phyloP scores from a whole-genome alignment of 2,797 vertebrate genomes.

The Phoxinus dragarum region DNA sequence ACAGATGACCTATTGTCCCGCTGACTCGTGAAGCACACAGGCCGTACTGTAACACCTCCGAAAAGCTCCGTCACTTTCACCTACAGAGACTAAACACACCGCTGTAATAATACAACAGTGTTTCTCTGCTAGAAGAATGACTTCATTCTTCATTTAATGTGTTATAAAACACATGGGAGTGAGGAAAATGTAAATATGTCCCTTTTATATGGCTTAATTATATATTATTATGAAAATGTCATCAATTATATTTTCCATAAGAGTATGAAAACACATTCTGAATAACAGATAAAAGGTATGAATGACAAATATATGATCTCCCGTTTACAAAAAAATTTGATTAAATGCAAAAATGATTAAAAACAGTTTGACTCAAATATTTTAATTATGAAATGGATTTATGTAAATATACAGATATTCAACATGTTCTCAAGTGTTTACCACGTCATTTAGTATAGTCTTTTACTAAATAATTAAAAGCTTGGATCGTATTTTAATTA shows the following conservation, averaged over 20 bases:
- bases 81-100: slow-evolving; percentile 36
- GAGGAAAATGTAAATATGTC: slow-evolving; percentile 22
- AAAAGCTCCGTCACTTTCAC: slow-evolving; percentile 17
- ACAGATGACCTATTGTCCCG: slow-evolving; percentile 78
- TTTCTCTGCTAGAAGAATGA: slow-evolving; percentile 1
- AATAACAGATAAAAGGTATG: neutral
- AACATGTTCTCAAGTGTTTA: neutral
- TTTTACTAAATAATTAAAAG: neutral
- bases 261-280: neutral
- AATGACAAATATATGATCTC: neutral
- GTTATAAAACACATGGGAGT: neutral
- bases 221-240: slow-evolving; percentile 15
- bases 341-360: neutral
- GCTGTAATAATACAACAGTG: slow-evolving; percentile 2
- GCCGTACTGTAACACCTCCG: slow-evolving; percentile 35
- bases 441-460: neutral
- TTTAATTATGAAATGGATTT: neutral
- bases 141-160: neutral
- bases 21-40: slow-evolving; percentile 61
- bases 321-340: neutral
- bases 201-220: neutral
- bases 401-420: slow-evolving; percentile 4
- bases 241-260: neutral
- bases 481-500: neutral
- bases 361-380: neutral